Evolutionary conservation across 2,888 invertebrate genomes (phyloP), one percentile per base, ranked within the genome.

Genomic region (Agrotis ipsilon): DNA sequence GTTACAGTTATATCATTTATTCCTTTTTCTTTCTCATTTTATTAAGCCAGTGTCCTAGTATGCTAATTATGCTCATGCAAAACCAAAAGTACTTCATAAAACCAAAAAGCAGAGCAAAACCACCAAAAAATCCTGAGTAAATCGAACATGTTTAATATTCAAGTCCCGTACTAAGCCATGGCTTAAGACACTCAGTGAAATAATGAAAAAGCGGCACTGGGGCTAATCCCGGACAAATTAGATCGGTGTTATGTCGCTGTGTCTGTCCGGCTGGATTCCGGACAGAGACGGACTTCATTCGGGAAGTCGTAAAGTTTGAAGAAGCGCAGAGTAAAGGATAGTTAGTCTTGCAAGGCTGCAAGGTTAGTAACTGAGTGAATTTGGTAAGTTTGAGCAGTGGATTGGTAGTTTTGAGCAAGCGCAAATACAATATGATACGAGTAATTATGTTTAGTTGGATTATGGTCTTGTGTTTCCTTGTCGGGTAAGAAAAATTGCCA

Each of bases 171-270:
- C 82, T 90, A 90, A 91, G 90, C 92, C 89, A 49, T 74, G 90
- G 93, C 92, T 94, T 94, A 93, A 93, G 93, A 92, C 91, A 93
- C 90, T 89, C 88, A 84, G 88, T 89, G 92, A 81, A 93, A 94
- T 93, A 93, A 94, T 93, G 94, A 94, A 94, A 94, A 94, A 93
- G 87, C 89, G 81, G 83, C 85, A 86, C 89, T 88, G 89, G 75
- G 80, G 77, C 83, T 93, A 92, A 94, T 90, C 93, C 89, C 83
- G 84, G 84, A 90, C 92, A 92, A 93, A 94, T 94, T 94, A 94
- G 92, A 92, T 91, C 77, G 64, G 80, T 80, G 75, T 48, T 66
- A 63, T 49, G 75, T 63, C 80, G 70, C 80, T 59, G 80, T 51
- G 75, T 75, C 68, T 64, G 80, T 76, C 68, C 76, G 76, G 72